Evolutionary conservation across 37 sponge, comb jelly and placozoan species (phyloP), one percentile per base, ranked within the genome.

Genomic region (Geodia barretti): DNA sequence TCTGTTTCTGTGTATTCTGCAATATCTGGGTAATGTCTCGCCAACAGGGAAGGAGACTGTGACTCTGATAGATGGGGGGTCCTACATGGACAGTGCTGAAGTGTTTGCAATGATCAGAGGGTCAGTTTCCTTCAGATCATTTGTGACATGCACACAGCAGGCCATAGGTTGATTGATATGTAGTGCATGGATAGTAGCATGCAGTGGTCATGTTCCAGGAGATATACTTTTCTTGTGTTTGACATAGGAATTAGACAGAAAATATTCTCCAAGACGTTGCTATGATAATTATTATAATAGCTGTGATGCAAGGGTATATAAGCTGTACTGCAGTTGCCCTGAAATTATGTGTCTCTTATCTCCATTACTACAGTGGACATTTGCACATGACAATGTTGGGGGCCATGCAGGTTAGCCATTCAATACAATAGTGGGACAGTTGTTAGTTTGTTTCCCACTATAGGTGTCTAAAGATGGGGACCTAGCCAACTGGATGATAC

Each of bases 91-190:
- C 32, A 93, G 94, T 68, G 97, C 93, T 67, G 92, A 89, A 32
- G 90, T 91, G n/a, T 96, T 96, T 75, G 97, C 91, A 0, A 96
- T 96, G 94, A 96, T 96, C 62, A 62, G 97, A 82, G 97, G 97
- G 94, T 89, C 11, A 89, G 76, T 70, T n/a, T n/a, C n/a, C n/a
- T n/a, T n/a, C n/a, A n/a, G n/a, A n/a, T n/a, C n/a, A n/a, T n/a
- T n/a, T n/a, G n/a, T n/a, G n/a, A n/a, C n/a, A n/a, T n/a, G n/a
- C n/a, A n/a, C n/a, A n/a, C n/a, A n/a, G n/a, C n/a, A n/a, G n/a
- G n/a, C n/a, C n/a, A n/a, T n/a, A n/a, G n/a, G n/a, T n/a, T n/a
- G n/a, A n/a, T n/a, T n/a, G n/a, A n/a, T n/a, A n/a, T n/a, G n/a
- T n/a, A n/a, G n/a, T n/a, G n/a, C n/a, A n/a, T n/a, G n/a, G n/a